These are phyloP conservation scores for Lates calcarifer DNA, from an alignment of 2,113 vertebrate genomes.

Conservation along the genomic window DNA sequence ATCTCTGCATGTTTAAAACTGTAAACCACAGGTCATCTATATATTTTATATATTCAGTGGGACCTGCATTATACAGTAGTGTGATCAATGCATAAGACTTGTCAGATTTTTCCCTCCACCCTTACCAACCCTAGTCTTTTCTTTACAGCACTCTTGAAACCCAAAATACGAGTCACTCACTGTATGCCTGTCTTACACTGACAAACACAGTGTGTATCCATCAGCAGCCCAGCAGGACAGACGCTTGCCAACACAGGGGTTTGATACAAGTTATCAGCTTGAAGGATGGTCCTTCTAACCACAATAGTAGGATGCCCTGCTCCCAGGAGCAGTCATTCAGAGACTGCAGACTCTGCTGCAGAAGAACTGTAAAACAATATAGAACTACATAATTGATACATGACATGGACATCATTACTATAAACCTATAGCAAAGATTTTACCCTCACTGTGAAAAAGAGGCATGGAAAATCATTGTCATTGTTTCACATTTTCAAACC, in stretches of 20 bases:
- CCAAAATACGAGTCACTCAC: conserved; percentile 33
- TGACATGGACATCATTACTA: not conserved
- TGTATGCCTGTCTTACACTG: conserved; percentile 20
- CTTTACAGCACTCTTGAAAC: not conserved
- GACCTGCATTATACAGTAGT: no score
- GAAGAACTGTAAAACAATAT: not conserved
- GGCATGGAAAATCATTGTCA: not conserved
- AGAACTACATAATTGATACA: not conserved
- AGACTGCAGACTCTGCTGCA: conserved; percentile 8
- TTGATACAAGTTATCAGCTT: conserved; percentile 54
- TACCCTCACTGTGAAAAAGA: not conserved
- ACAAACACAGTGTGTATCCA: conserved; percentile 44
- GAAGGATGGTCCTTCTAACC: conserved; percentile 49
- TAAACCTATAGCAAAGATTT: not conserved
- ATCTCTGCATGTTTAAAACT: not conserved
- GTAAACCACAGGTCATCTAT: not conserved
- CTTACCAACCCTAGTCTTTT: not conserved
- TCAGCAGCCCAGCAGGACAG: conserved; percentile 51
- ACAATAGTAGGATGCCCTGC: conserved; percentile 1
- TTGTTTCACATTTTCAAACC: not conserved
- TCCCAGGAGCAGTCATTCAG: not conserved
- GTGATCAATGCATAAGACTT: not conserved
- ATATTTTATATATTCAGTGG: not conserved
- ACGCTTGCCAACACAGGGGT: conserved; percentile 36
- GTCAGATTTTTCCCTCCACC: not conserved